Base-by-base conservation (phyloP, 2,888 invertebrate genomes). In the Orthosia gothica region DNA sequence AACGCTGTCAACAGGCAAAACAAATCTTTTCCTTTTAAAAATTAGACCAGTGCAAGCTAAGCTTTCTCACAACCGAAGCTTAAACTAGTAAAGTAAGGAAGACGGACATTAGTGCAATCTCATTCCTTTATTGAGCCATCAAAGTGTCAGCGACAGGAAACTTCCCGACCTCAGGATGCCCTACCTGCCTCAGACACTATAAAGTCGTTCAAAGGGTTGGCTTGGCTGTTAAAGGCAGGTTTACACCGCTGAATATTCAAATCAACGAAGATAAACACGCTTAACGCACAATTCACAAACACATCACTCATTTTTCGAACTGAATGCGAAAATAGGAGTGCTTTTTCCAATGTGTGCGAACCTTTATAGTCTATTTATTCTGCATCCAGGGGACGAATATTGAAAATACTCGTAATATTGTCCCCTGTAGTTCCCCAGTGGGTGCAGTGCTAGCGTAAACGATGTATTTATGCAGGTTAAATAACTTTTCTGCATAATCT, bases 81-180 rank as follows among this genome's bases (percentile, higher is more conserved):
- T 62, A 47, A 65, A 55, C 45, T 52, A 63, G 15, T n/a, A 18
- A 3, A 58, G 59, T 68, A 26, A 47, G 45, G 57, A 47, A 61
- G 74, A 59, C 55, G 20, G 69, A 66, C 70, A 81, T 82, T 81
- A 83, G 65, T 81, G 79, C 85, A 81, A 84, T 83, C 82, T 84
- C 82, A 86, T 78, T 81, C 70, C 74, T 81, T 65, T 76, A 83
- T 84, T 62, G 76, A 80, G 76, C 84, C 68, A 85, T 89, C 84
- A 87, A 84, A 79, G 75, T 84, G 83, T 87, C 88, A 82, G 81
- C 58, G 63, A 23, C 86, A 87, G 87, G 79, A 83, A 84, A 79
- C 79, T 59, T 76, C 74, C 61, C 50, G 13, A 62, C 61, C 70
- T n/a, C 74, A 68, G 62, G 67, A 54, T 69, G 20, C 62, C 68